Percentiles rank a stretch among this genome's conserved stretches.
Evolutionary conservation across 2,113 vertebrate genomes (phyloP).

Genomic region (Alouatta palliata): DNA sequence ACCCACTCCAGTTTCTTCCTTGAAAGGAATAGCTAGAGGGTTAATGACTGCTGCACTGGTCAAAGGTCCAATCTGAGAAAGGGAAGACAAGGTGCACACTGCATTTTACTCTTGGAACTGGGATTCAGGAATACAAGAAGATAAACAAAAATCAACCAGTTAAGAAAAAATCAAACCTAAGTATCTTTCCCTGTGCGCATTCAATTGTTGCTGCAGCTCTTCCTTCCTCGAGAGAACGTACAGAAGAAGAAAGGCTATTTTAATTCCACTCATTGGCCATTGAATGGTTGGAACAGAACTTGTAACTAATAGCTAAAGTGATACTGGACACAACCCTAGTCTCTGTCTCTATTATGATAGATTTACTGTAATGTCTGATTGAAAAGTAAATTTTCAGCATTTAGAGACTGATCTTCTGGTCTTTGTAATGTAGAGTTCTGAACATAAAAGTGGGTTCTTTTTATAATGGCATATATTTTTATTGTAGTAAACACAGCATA

Average conservation of each 20-base stretch:
- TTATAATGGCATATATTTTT: neutral
- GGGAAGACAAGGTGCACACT: neutral
- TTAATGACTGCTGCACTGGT: neutral
- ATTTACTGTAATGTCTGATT: neutral
- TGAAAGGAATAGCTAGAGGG: neutral
- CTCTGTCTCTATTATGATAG: neutral
- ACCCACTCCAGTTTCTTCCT: neutral
- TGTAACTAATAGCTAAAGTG: neutral
- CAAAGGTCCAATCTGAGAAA: neutral
- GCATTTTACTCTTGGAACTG: neutral
- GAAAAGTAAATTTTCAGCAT: neutral
- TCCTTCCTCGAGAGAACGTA: neutral
- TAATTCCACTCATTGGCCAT: neutral
- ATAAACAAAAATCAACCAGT: neutral
- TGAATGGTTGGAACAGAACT: neutral
- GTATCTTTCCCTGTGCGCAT: neutral
- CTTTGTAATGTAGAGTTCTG: neutral
- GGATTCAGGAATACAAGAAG: neutral
- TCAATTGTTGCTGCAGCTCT: neutral
- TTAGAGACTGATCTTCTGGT: neutral
- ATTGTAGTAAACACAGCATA: neutral
- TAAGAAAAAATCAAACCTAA: neutral
- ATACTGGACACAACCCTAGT: neutral
- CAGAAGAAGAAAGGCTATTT: neutral
- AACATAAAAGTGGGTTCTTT: neutral